phyloP scores from a whole-genome alignment of 1,140 invertebrate species.

The Drosophila sp. region DNA sequence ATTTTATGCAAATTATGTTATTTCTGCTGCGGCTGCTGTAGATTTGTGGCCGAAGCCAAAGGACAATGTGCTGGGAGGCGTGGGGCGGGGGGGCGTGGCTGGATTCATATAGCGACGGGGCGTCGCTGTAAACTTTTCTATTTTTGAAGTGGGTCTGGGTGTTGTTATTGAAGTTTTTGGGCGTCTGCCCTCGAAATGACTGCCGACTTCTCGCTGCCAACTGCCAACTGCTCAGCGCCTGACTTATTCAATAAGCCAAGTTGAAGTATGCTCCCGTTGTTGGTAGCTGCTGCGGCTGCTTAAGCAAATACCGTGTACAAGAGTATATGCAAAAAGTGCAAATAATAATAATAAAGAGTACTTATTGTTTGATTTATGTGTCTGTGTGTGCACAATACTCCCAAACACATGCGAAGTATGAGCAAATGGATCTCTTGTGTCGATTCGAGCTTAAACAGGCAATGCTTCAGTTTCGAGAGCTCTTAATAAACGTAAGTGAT shows the following conservation, averaged over 20 bases:
- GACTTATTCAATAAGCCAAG: constrained; percentile 84
- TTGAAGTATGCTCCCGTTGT: constrained; percentile 71
- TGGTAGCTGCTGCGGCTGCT: constrained; percentile 59
- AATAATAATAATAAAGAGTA: constrained; percentile 85
- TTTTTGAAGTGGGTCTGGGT: constrained; percentile 52
- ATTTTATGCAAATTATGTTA: constrained; percentile 85
- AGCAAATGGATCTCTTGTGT: constrained; percentile 23
- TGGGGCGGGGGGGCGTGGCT: constrained; percentile 73
- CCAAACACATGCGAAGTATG: constrained; percentile 14
- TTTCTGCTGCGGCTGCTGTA: constrained; percentile 48
- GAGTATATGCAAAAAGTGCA: constrained; percentile 81
- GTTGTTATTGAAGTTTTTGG: constrained; percentile 80
- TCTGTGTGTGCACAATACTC: constrained; percentile 78
- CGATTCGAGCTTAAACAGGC: not conserved
- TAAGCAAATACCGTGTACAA: constrained; percentile 72
- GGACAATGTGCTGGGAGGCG: constrained; percentile 37
- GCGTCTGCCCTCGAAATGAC: constrained; percentile 29
- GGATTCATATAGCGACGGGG: constrained; percentile 65
- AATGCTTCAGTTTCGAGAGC: not conserved
- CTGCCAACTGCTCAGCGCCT: constrained; percentile 54
- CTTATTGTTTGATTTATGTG: constrained; percentile 85
- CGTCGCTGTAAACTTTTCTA: constrained; percentile 66
- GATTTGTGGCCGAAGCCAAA: constrained; percentile 21
- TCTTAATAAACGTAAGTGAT: not conserved
- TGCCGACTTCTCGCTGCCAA: constrained; percentile 12